Evolutionary conservation across 2,113 vertebrate species (phyloP), one percentile per base, ranked within the genome.

Genomic region (Donacobius atricapilla): DNA sequence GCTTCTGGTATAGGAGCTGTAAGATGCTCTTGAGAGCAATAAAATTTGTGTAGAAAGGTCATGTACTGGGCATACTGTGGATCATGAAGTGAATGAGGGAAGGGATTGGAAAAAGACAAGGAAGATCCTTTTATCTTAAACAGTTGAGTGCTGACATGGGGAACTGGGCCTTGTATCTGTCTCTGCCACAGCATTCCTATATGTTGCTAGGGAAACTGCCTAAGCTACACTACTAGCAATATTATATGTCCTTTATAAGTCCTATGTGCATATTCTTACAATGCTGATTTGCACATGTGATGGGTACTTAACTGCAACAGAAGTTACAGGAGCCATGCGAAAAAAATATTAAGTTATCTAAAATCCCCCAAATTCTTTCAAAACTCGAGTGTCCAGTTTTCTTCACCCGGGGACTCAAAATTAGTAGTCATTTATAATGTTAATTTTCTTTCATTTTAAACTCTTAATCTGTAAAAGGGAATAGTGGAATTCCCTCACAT

Each of bases 231-330:
- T 66, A 9, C 7, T 51, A 51, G 71, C 6, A 70, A n/a, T 47
- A 72, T 40, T 65, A 2, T 19, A 53, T 23, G 14, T 57, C 31
- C n/a, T 47, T 60, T 60, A 5, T 45, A 45, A 40, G 21, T 53
- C 31, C n/a, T 53, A 6, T 40, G 20, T 65, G 11, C 10, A 23
- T 57, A 35, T 58, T 54, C 51, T 42, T 63, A 54, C 51, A 17
- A 45, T 0, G 0, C 1, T 54, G 25, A 53, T 64, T 85, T 85
- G 13, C 17, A 56, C 8, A 44, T 20, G 10, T 53, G 25, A 9
- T 72, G 13, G 23, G 33, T 63, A 70, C 30, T 47, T 77, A 35
- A 71, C n/a, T 72, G n/a, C 8, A 69, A 40, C 10, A 45, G 42
- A 61, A 88, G 16, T 76, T 71, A 37, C 5, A 23, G 37, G 12